Base-by-base conservation (phyloP, 2,888 invertebrate genomes). In the Cepaea hortensis region DNA sequence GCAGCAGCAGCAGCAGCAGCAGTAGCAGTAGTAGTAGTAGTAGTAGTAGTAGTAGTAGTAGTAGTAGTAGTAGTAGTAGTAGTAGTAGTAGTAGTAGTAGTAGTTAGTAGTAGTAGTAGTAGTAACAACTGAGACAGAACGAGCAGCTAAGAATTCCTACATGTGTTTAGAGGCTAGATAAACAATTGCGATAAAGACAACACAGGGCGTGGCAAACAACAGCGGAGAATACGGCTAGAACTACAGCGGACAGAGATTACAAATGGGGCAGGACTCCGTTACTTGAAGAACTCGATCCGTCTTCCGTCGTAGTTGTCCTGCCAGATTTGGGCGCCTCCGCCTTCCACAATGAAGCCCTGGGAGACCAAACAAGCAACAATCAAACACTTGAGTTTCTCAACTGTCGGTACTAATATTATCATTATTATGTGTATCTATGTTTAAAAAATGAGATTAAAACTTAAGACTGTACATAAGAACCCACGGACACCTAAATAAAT, bases 301-400 rank as follows among this genome's bases (percentile, higher is more conserved):
- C 96, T 97, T 18, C 96, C 96, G 82, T 96, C 96, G 68, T 96
- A 95, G 89, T 96, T 96, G 85, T 96, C 96, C 88, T 96, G 95
- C 89, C 97, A 95, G 0, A 98, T 97, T 70, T 96, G 95, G 20
- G 93, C 95, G 0, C 96, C 95, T 0, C 98, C 97, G 15, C 97
- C 97, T 3, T 96, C 96, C 88, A 96, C 96, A 46, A 97, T 95
- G 6, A 96, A 96, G 1, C 97, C 97, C 94, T 91, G 73, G 35
- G 7, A 77, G 46, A 75, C 3, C 15, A 48, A 48, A 48, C 15
- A 48, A 3, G 46, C 35, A 48, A 75, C 15, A 35, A 9, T 68
- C n/a, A 35, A 35, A 35, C 35, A 35, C 35, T 35, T 35, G 35
- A 35, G 35, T 35, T 35, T 35, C 35, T 35, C 35, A 35, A 35